A percentile compares a stretch with the other conserved stretches of the same genome.
Conservation (phyloP, 2,113 vertebrate genomes). For the Alligator sinensis region DNA sequence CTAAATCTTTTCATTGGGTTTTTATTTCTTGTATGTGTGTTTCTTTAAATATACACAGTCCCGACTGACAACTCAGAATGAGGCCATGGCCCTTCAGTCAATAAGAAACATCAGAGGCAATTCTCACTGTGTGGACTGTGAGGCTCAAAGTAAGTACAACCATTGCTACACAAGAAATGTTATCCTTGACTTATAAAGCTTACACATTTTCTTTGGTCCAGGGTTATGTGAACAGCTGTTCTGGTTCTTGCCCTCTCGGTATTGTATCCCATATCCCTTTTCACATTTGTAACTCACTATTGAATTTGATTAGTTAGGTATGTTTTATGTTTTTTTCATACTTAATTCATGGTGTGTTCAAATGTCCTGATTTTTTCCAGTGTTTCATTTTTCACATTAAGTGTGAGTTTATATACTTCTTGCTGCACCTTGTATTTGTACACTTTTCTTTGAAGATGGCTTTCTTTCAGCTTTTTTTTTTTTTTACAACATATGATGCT, state of each 20-base stretch:
- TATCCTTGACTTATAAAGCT: neutral
- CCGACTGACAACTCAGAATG: constrained; percentile 93
- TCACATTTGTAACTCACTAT: rapidly evolving
- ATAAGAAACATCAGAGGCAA: constrained; percentile 92
- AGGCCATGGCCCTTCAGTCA: constrained; percentile 95
- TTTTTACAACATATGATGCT: neutral
- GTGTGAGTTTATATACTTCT: neutral
- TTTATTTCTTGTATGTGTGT: neutral
- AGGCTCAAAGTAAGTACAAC: constrained; percentile 88
- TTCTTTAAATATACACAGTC: constrained; percentile 79
- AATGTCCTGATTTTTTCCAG: rapidly evolving
- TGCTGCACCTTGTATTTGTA: neutral
- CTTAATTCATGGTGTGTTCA: neutral
- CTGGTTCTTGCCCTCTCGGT: neutral
- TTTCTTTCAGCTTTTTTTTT: neutral
- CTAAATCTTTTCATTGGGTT: neutral
- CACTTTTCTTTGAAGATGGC: neutral
- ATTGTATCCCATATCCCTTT: rapidly evolving
- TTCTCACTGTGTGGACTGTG: constrained; percentile 94
- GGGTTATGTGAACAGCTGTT: rapidly evolving
- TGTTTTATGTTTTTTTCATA: neutral
- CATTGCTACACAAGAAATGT: neutral
- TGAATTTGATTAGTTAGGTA: neutral
- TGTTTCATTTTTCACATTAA: neutral
- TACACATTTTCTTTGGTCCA: neutral